Evolutionary conservation across 2,888 invertebrate genomes (phyloP), one percentile per base, ranked within the genome.

Genomic region (Pammene fasciana): DNA sequence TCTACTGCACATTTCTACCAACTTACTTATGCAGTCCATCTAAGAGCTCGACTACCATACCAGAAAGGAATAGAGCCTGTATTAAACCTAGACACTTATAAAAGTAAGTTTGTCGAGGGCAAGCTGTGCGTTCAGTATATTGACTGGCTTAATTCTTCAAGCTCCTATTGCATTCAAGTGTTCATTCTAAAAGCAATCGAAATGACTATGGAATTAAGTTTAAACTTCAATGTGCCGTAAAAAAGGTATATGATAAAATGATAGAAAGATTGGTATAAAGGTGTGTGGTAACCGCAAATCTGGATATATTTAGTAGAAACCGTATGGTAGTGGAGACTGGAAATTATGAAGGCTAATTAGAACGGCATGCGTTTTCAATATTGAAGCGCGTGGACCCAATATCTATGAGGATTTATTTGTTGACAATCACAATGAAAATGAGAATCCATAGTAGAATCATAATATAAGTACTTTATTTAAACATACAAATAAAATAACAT

Each of bases 1-100:
- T 83, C 79, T 76, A 75, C 75, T 62, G 59, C 54, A 67, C 55
- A 41, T 59, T 54, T 52, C 41, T 45, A 60, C 60, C 45, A 65
- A 48, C 14, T 65, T 46, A 8, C 5, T n/a, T 0, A 45, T 65
- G 36, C 68, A n/a, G 38, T 41, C 13, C 9, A 18, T 10, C 9
- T 8, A 54, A 50, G 14, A 8, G 11, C 9, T n/a, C 6, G 5
- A 7, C 5, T 10, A 34, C 60, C 36, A 13, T 54, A 52, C 14
- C 26, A n/a, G 9, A 46, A 34, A 5, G 10, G 34, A 8, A 50
- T 61, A 70, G 55, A 41, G 70, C 9, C 38, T 10, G n/a, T 1
- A 66, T 46, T 41, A 34, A 46, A 46, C 11, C 14, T 26, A 0
- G 7, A 9, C 16, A 50, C 7, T 10, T 0, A 34, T 7, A 56